Base-by-base conservation (phyloP, 2,113 vertebrate species). In the Ciconia maguari region DNA sequence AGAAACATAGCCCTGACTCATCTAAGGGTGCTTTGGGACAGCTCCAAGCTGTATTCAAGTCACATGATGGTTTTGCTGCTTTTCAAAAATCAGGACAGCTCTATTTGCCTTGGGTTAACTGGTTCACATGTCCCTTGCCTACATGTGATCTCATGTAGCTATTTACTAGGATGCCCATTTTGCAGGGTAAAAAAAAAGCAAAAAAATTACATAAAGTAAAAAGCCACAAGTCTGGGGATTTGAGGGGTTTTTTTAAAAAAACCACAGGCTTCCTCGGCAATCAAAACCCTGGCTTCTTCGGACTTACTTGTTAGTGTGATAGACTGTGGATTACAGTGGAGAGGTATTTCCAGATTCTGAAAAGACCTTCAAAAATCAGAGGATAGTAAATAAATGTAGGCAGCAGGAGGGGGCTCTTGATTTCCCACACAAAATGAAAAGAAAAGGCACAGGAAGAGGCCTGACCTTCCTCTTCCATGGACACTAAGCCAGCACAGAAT, bases 1-100 rank as follows among this genome's bases (percentile, higher is more conserved):
- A 82, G 72, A 83, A 81, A 48, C 25, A 55, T 9, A 92, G 32
- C 42, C 68, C 76, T 94, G 95, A 97, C 72, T 95, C 93, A 94
- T 94, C 46, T 55, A 46, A 92, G 82, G 26, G 36, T 75, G 44
- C 13, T 90, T 34, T 77, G 62, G 60, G 83, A 74, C 55, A 78
- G 80, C 76, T 84, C 64, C 20, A n/a, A 84, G 86, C 64, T 64
- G 36, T 75, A n/a, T 13, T 69, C 24, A 41, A 48, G 49, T 69
- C 72, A 90, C 5, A 1, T 30, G 68, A 62, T 48, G 25, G 7
- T 3, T 78, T 87, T 81, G 46, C 9, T 92, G 14, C 54, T 91
- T 71, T 36, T 66, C 83, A 70, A 78, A 93, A 94, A 48, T 42
- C 76, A 78, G 55, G 46, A 70, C 80, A 66, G 19, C 38, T 89